These are phyloP conservation scores for Dendrocincla fuliginosa DNA, from an alignment of 2,797 vertebrate species.

Conservation along the genomic window DNA sequence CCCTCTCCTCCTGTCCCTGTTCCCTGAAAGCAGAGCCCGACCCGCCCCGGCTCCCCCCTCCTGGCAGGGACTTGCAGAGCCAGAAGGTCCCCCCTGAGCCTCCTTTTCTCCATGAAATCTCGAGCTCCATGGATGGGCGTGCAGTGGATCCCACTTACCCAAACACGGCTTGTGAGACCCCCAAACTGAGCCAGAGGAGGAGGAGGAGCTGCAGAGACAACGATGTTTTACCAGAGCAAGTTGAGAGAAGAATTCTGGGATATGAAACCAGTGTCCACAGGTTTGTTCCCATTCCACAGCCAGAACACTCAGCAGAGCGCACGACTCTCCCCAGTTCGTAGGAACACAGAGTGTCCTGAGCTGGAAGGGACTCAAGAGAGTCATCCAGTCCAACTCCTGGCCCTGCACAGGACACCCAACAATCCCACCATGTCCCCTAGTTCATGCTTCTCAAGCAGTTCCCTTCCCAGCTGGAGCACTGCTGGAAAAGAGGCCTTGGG, in stretches of 20 bases:
- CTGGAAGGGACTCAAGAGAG: not conserved
- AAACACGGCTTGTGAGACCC: not conserved
- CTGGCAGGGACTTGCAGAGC: not conserved
- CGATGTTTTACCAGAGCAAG: not conserved
- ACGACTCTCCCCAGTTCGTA: not conserved
- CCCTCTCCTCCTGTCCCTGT: not conserved
- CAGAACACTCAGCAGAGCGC: accelerated
- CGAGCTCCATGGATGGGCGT: accelerated
- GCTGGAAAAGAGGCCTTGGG: not conserved
- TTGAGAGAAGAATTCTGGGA: not conserved
- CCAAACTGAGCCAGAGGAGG: not conserved
- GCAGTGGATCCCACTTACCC: not conserved
- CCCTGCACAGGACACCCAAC: not conserved
- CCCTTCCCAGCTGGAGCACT: not conserved
- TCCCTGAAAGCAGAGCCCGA: accelerated
- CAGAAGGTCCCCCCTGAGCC: not conserved
- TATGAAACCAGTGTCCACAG: not conserved
- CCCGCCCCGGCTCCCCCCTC: accelerated
- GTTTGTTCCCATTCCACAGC: not conserved
- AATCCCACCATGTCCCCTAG: not conserved
- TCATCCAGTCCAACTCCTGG: not conserved
- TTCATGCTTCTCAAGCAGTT: not conserved
- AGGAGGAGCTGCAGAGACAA: not conserved
- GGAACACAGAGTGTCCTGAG: not conserved
- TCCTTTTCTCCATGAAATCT: not conserved